Conservation (phyloP, 2,888 invertebrate genomes). For the Electrophaes corylata region DNA sequence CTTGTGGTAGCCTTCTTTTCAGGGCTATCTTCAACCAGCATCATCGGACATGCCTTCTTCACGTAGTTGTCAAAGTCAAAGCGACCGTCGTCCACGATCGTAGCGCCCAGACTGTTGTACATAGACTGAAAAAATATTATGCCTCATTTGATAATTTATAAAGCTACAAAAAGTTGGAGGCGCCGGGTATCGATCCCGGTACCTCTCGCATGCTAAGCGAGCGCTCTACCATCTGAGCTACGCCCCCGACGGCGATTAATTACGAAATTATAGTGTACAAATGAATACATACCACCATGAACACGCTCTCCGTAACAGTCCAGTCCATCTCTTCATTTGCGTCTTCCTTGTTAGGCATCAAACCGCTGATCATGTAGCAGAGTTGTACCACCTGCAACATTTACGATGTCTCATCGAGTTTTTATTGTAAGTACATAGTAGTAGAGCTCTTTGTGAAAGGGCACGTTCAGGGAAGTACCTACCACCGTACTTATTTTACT, state of each 20-base stretch:
- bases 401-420: not conserved
- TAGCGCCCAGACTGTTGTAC: slow-evolving; percentile 94
- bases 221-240: slow-evolving; percentile 85
- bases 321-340: slow-evolving; percentile 76
- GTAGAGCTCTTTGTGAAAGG: no score
- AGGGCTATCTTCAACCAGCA: slow-evolving; percentile 86
- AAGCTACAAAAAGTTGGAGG: slow-evolving; percentile 61
- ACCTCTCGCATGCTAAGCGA: slow-evolving; percentile 85
- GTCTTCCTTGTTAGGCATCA: slow-evolving; percentile 84
- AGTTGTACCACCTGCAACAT: slow-evolving; percentile 89
- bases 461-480: no score
- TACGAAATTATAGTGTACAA: not conserved
- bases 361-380: slow-evolving; percentile 90
- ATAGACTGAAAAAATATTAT: slow-evolving; percentile 82
- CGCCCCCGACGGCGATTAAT: slow-evolving; percentile 62
- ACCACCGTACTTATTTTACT: no score
- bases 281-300: slow-evolving; percentile 79
- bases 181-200: slow-evolving; percentile 85
- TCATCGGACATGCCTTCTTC: slow-evolving; percentile 89
- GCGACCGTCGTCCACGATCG: slow-evolving; percentile 88
- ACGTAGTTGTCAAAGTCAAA: slow-evolving; percentile 91
- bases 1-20: slow-evolving; percentile 87
- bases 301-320: slow-evolving; percentile 88
- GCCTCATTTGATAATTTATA: no score
- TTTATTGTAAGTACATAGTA: no score